Percentiles rank a stretch among this genome's conserved stretches.
These are phyloP conservation scores for Sphinx pinastri DNA, from an alignment of 2,888 invertebrate genomes.

Conservation along the genomic window DNA sequence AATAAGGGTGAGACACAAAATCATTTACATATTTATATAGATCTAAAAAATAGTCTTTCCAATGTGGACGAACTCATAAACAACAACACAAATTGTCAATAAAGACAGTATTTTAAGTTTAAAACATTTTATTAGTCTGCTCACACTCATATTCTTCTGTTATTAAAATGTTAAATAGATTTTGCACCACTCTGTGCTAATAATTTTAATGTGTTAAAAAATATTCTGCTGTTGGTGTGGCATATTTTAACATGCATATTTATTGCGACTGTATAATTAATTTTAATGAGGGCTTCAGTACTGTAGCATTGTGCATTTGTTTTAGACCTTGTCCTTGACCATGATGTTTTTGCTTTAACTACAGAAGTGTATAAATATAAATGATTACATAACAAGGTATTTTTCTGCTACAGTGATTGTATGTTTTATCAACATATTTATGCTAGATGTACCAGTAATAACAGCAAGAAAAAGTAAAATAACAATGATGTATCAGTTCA, in stretches of 20 bases:
- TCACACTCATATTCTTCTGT: not conserved
- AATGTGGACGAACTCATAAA: not conserved
- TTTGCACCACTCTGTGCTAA: no score
- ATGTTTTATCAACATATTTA: no score
- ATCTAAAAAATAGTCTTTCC: not conserved
- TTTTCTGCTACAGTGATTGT: not conserved
- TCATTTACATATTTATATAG: not conserved
- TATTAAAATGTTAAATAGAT: not conserved
- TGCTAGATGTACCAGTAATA: not conserved
- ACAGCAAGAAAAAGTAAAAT: no score
- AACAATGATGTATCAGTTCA: no score
- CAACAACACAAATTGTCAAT: not conserved
- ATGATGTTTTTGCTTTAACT: not conserved
- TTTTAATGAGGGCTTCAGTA: not conserved
- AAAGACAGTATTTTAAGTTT: not conserved
- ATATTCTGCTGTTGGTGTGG: not conserved
- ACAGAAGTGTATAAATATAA: not conserved
- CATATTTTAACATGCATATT: not conserved
- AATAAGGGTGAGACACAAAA: conserved; percentile 78
- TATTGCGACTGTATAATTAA: not conserved
- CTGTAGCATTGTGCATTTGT: not conserved
- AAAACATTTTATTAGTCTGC: not conserved
- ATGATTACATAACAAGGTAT: not conserved
- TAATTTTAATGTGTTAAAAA: not conserved
- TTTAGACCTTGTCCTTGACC: conserved; percentile 8